Percentiles rank a stretch among this genome's conserved stretches.
These are phyloP conservation scores for Amblyjoppa fuscipennis DNA, from an alignment of 2,888 invertebrate genomes.

Conservation along the genomic window DNA sequence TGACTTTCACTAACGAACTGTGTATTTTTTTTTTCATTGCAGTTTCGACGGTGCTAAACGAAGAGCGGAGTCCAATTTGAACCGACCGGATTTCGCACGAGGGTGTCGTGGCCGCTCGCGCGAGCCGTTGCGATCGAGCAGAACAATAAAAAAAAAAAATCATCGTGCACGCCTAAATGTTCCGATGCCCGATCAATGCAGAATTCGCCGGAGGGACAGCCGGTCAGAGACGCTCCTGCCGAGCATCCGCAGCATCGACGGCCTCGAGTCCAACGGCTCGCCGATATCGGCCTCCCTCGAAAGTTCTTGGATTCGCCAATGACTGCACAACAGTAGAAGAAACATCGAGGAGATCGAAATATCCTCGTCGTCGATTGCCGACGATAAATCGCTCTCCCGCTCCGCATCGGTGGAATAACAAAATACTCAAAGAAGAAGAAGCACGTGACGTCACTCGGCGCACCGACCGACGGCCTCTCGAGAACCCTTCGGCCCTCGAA, in stretches of 20 bases:
- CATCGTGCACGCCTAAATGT: constrained; percentile 28
- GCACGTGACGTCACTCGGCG: background rate
- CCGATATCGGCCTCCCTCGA: background rate
- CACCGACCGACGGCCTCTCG: no score
- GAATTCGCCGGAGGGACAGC: constrained; percentile 24
- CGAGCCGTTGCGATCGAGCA: background rate
- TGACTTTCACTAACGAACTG: background rate
- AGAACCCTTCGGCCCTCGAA: no score
- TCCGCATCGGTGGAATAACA: background rate
- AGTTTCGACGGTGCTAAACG: constrained; percentile 33
- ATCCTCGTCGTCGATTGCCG: background rate
- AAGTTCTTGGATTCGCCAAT: background rate
- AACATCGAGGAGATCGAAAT: background rate
- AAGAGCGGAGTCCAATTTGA: background rate
- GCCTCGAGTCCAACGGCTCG: constrained; percentile 1
- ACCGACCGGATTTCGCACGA: background rate
- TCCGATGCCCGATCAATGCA: constrained; percentile 45
- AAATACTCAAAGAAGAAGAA: background rate
- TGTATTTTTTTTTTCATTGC: constrained; percentile 28
- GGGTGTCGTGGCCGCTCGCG: background rate
- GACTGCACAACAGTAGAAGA: background rate
- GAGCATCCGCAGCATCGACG: constrained; percentile 14
- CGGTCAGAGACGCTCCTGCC: constrained; percentile 23
- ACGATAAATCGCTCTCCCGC: background rate
- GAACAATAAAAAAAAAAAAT: background rate